Base-by-base conservation (phyloP, 2,888 invertebrate genomes). In the Leptarthrus brevirostris region DNA sequence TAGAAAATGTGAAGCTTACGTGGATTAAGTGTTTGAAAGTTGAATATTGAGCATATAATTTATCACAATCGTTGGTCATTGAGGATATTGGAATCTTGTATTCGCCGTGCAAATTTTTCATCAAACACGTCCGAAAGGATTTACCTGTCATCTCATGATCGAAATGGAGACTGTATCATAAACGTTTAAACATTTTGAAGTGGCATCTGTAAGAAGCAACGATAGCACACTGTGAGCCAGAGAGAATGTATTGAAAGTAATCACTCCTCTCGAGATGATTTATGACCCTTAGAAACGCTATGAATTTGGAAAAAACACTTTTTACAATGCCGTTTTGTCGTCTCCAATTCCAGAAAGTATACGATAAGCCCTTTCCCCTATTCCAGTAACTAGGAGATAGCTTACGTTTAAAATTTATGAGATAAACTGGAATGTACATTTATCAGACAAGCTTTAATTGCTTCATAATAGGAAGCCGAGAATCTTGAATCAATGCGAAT, bases 321-420 rank as follows among this genome's bases (percentile, higher is more conserved):
- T 64, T 40, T 64, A 64, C 44, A 44, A 64, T 64, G 44, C 44
- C 16, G 24, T 49, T 6, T 16, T 20, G 49, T 18, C 49, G 40
- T 40, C 40, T 40, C 12, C 40, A 40, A 40, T 40, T 49, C 2
- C 16, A 16, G 20, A 49, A 49, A 16, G 8, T 16, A 22, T 61
- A 16, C 40, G 44, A 64, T 24, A 30, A 36, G 18, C 24, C 14
- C 14, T 36, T 1, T 47, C 44, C 24, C 16, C 24, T 14, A 6
- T 16, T 10, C 16, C 22, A 56, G 10, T 6, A 14, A 6, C 47
- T 54, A 2, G 0, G 22, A 47, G 44, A 20, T 44, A 64, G 40
- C 44, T 64, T 24, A 14, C 44, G 36, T 26, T 64, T 64, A 64
- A 64, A 64, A 47, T 64, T 47, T 24, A 64, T 64, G 64, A 64